Base-by-base conservation (phyloP, 2,797 vertebrate species). In the Brachymystax lenok region DNA sequence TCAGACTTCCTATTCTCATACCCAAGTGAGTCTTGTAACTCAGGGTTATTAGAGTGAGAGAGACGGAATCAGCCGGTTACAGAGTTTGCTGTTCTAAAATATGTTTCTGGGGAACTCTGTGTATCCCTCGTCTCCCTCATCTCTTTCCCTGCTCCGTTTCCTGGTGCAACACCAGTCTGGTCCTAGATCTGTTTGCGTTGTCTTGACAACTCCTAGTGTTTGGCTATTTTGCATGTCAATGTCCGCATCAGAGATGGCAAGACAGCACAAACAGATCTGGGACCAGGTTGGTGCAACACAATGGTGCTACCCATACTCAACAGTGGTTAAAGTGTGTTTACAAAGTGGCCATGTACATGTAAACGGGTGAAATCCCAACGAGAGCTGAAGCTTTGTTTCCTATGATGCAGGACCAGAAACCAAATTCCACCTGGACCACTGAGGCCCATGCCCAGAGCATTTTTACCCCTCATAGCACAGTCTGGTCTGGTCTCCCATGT, bases 401-500 rank as follows among this genome's bases (percentile, higher is more conserved):
- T 46, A 46, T 46, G 40, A n/a, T 59, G 54, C 54, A 59, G 54
- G 54, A 59, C 54, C 54, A 59, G 19, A n/a, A 59, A 59, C 17
- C 19, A 59, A 59, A 59, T n/a, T 59, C 54, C 54, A 59, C 54
- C 19, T n/a, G 54, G 54, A 59, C 54, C 54, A 59, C 54, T n/a
- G 19, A 56, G 54, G 17, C 19, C 54, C 5, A n/a, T 56, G 54
- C 54, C 54, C n/a, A 56, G 54, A 56, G 17, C 17, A 56, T 56
- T 56, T 17, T 7, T n/a, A 59, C 19, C 54, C 13, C 16, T 52
- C 69, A 68, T 64, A 74, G 14, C 69, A 79, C 66, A 35, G 69
- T 73, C 6, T 46, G n/a, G 12, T 21, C 21, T 50, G n/a, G n/a
- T n/a, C 83, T 46, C 21, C 0, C 89, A 88, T 90, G 89, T 91